Percentiles rank a stretch among this genome's conserved stretches.
Evolutionary conservation across 2,113 vertebrate species (phyloP).

Genomic region (Lutjanus erythropterus): DNA sequence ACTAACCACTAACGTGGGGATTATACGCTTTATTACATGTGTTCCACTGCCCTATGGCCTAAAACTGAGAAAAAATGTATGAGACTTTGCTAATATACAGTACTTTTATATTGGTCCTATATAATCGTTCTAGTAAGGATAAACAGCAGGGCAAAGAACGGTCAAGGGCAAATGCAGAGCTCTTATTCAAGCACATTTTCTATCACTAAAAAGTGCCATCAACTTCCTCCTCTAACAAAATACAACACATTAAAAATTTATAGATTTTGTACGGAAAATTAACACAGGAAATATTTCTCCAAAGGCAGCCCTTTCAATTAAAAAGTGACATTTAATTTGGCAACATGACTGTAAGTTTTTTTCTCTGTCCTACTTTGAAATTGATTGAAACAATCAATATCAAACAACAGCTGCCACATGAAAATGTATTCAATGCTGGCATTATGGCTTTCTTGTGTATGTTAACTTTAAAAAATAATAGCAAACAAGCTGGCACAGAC

Average conservation of each 20-base stretch:
- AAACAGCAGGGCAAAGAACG: neutral
- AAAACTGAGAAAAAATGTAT: neutral
- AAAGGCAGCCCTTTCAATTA: neutral
- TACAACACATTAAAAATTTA: conserved; percentile 16
- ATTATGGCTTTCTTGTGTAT: neutral
- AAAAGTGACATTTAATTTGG: conserved; percentile 29
- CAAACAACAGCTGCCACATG: conserved; percentile 5
- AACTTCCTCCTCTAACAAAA: neutral
- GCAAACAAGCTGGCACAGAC: neutral
- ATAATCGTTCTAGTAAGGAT: conserved; percentile 1
- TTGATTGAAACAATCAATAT: conserved; percentile 12
- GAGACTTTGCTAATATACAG: neutral
- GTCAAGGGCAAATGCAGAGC: neutral
- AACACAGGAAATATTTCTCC: neutral
- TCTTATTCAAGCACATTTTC: neutral
- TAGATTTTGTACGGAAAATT: neutral
- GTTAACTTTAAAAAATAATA: neutral
- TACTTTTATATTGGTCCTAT: neutral
- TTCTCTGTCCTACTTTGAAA: neutral
- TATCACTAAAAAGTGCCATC: neutral
- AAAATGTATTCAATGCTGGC: neutral
- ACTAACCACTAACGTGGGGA: conserved; percentile 25
- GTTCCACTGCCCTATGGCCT: conserved; percentile 31
- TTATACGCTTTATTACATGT: conserved; percentile 47
- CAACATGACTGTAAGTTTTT: neutral